These are phyloP conservation scores for Ianthella basta DNA, from an alignment of 37 sponge, comb jelly and placozoan genomes.

Conservation along the genomic window DNA sequence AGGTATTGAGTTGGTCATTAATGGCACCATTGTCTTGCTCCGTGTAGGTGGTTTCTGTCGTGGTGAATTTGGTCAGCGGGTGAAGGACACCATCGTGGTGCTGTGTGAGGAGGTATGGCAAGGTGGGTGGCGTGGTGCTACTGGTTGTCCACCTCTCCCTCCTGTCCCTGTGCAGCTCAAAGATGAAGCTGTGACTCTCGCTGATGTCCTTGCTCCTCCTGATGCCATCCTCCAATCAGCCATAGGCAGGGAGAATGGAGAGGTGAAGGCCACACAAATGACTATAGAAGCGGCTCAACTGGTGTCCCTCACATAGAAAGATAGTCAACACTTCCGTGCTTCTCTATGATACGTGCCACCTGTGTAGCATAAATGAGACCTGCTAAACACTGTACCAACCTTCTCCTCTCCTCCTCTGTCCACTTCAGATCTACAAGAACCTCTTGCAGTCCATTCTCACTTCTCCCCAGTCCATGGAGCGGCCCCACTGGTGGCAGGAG, in stretches of 20 bases:
- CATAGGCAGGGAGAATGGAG: conserved; percentile 83
- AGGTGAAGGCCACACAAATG: conserved; percentile 49
- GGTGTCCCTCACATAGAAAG: no score
- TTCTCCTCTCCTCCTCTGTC: background rate
- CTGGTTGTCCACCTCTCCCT: background rate
- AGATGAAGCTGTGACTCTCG: conserved; percentile 83
- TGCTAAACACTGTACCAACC: background rate
- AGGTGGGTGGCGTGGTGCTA: background rate
- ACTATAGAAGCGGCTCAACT: no score
- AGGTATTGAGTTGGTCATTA: no score
- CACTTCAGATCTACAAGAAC: conserved; percentile 76
- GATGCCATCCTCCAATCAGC: conserved; percentile 84
- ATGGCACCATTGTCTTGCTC: background rate
- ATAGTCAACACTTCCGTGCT: no score
- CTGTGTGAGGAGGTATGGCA: conserved; percentile 51
- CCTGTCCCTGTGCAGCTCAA: conserved; percentile 64
- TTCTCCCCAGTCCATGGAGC: conserved; percentile 54
- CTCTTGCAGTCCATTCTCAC: conserved; percentile 69
- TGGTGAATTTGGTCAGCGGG: conserved; percentile 22
- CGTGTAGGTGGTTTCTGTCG: conserved; percentile 70
- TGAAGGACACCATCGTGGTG: conserved; percentile 64
- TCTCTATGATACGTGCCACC: no score
- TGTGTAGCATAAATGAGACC: no score
- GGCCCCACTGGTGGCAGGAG: conserved; percentile 82
- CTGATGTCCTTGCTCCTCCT: conserved; percentile 90